phyloP scores from a whole-genome alignment of 1,140 invertebrate genomes.

The Bombus vancouverensis region DNA sequence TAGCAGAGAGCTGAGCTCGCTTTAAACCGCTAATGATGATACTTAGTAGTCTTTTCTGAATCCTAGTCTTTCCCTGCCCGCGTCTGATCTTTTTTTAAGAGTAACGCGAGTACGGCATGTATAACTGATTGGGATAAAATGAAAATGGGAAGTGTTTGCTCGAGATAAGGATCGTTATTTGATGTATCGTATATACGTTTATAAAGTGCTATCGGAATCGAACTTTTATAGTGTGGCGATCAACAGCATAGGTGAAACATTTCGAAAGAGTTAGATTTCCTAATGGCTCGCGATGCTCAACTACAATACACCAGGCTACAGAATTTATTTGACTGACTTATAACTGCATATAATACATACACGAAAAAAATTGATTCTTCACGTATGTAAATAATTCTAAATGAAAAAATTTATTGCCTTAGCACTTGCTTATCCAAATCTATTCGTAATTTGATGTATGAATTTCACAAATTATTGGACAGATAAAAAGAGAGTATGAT shows the following conservation, averaged over 20 bases:
- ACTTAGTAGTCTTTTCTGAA: constrained; percentile 62
- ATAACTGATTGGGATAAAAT: constrained; percentile 43
- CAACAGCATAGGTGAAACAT: background rate
- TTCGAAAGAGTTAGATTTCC: constrained; percentile 2
- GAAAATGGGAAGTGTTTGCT: constrained; percentile 15
- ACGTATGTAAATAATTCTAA: constrained; percentile 48
- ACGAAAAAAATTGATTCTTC: constrained; percentile 19
- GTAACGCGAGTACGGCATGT: constrained; percentile 39
- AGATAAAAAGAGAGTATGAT: background rate
- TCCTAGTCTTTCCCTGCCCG: constrained; percentile 68
- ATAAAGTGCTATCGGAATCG: constrained; percentile 25
- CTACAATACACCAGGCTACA: background rate
- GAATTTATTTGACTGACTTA: constrained; percentile 48
- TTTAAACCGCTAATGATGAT: constrained; percentile 39
- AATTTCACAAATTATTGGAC: background rate
- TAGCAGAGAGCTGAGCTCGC: constrained; percentile 76
- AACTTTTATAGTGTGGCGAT: constrained; percentile 38
- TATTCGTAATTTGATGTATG: background rate
- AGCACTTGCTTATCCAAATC: background rate
- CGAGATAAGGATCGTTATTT: constrained; percentile 22
- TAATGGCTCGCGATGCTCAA: constrained; percentile 10
- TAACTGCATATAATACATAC: constrained; percentile 16
- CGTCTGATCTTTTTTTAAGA: constrained; percentile 37
- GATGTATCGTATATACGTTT: constrained; percentile 32
- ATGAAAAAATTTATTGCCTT: constrained; percentile 29